Evolutionary conservation across 1,140 invertebrate genomes (phyloP).

Genomic region (Yoshiicerus persimilis): DNA sequence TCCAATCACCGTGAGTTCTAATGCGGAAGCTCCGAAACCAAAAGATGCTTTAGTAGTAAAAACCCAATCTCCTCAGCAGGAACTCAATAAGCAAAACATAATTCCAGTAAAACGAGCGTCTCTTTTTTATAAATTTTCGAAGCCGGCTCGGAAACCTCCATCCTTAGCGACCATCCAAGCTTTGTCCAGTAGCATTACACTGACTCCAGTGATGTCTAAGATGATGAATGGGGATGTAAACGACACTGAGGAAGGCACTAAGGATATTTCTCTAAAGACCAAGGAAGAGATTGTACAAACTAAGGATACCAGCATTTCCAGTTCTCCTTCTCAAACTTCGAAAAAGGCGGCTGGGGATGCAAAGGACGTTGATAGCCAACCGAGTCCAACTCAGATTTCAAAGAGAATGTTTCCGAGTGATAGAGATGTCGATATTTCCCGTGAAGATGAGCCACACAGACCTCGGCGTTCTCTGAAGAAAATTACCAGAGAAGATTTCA

Average conservation of each 20-base stretch:
- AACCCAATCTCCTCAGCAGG: not conserved
- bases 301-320: not conserved
- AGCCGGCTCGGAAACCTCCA: not conserved
- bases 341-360: too few relatives aligned
- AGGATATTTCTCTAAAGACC: not conserved
- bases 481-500: constrained; percentile 27
- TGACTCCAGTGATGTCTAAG: not conserved
- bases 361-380: too few relatives aligned
- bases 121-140: not conserved
- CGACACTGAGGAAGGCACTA: not conserved
- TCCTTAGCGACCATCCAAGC: not conserved
- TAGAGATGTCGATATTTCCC: not conserved
- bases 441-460: not conserved
- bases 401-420: too few relatives aligned
- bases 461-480: constrained; percentile 20
- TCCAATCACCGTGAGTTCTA: not conserved
- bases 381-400: not conserved
- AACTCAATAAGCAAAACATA: not conserved
- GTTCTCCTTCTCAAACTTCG: too few relatives aligned
- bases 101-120: not conserved
- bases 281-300: not conserved
- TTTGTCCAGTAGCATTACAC: not conserved
- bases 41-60: not conserved
- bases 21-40: not conserved
- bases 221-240: not conserved